phyloP scores from a whole-genome alignment of 1,140 invertebrate species.

The roundworm (Caenorhabditis elegans) region WBcel235 BX284605.5:13035001-13035500 shows the following conservation, averaged over 20 bases:
- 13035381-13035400: not conserved
- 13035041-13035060: not conserved
- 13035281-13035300: too few relatives aligned
- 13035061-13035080: not conserved
- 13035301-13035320: not conserved
- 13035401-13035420: too few relatives aligned
- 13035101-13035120: slow-evolving; percentile 1
- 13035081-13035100: not conserved
- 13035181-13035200: not conserved
- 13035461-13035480: not conserved
- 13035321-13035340: not conserved
- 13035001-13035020: too few relatives aligned
- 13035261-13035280: too few relatives aligned
- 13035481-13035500: not conserved
- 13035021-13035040: too few relatives aligned
- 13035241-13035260: not conserved
- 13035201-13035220: not conserved
- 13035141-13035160: not conserved
- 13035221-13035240: not conserved
- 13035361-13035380: too few relatives aligned
- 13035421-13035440: not conserved
- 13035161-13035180: not conserved
- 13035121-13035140: not conserved
- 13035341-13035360: too few relatives aligned
- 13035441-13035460: not conserved